Evolutionary conservation across 2,888 invertebrate genomes (phyloP).

Genomic region (Parnassius mnemosyne): DNA sequence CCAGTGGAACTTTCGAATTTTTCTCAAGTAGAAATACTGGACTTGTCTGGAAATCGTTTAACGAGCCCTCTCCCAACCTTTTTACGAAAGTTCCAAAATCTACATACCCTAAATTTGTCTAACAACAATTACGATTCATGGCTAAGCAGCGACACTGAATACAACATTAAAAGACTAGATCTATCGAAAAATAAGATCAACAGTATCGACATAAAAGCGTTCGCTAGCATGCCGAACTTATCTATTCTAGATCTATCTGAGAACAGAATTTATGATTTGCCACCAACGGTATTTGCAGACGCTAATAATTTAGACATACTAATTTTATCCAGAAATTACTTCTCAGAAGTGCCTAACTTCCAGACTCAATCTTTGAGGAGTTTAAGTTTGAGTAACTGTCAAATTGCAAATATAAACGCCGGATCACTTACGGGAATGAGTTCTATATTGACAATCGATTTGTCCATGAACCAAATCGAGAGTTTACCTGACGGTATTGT

Average conservation of each 20-base stretch:
- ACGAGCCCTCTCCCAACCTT: constrained; percentile 63
- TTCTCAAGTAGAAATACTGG: constrained; percentile 69
- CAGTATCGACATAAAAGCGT: constrained; percentile 80
- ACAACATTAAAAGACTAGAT: constrained; percentile 79
- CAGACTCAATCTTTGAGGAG: constrained; percentile 78
- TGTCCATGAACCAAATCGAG: constrained; percentile 84
- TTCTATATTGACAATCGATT: constrained; percentile 79
- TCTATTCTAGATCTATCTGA: constrained; percentile 83
- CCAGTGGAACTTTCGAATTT: constrained; percentile 75
- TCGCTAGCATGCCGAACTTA: constrained; percentile 77
- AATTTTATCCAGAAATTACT: constrained; percentile 84
- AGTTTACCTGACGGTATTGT: constrained; percentile 80
- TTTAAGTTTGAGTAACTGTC: constrained; percentile 83
- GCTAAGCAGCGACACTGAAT: constrained; percentile 47
- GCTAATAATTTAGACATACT: constrained; percentile 80
- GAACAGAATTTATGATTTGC: constrained; percentile 82
- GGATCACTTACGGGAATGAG: constrained; percentile 78
- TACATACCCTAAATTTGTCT: constrained; percentile 80
- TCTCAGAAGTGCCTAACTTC: constrained; percentile 79
- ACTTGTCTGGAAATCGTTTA: constrained; percentile 76
- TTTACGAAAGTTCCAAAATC: constrained; percentile 66
- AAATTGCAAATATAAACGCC: constrained; percentile 77
- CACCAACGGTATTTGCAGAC: constrained; percentile 77
- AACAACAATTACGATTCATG: constrained; percentile 76
- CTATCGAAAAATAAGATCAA: constrained; percentile 84